Base-by-base conservation (phyloP, 2,797 vertebrate genomes). In the Pagetopsis macropterus region DNA sequence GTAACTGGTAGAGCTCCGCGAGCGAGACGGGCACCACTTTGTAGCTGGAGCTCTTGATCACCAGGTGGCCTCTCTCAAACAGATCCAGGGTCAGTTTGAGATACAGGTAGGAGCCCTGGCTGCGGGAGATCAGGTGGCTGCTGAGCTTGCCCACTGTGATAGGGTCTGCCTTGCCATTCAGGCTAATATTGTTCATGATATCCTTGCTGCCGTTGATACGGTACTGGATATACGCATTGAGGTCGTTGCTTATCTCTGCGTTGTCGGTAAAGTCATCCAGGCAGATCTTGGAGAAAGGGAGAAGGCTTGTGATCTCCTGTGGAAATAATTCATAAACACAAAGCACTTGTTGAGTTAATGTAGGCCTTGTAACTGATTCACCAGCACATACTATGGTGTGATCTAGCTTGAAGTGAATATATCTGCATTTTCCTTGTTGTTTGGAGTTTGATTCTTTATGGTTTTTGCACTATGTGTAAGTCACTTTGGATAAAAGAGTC, bases 21-120 rank as follows among this genome's bases (percentile, higher is more conserved):
- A 99, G 86, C 0, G 98, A 99, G 65, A 99, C 97, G 0, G 98
- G 98, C 68, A 99, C 98, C 8, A 98, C 98, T 90, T 99, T 99
- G 93, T 98, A 99, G 94, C 98, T 98, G 70, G 98, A 94, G 4
- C 98, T 99, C 92, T 99, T 99, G 86, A 99, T 98, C 75, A 99
- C 98, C 62, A 99, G 88, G 84, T 98, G 97, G 70, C 98, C 98
- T 76, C 92, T 95, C 77, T 99, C 97, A 55, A 99, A 97, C 80
- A 99, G 97, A 91, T 99, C 98, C 83, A 99, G 86, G 15, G 97
- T 99, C 84, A 99, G 95, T 80, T 98, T 99, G 84, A 99, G 94
- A 91, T 99, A 99, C 82, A 99, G 95, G 52, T 97, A 99, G 59
- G 98, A 99, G 56, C 98, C 98, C 65, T 97, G 96, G 92, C 98